Conservation (phyloP, 2,113 vertebrate genomes). For the Salvelinus namaycush region DNA sequence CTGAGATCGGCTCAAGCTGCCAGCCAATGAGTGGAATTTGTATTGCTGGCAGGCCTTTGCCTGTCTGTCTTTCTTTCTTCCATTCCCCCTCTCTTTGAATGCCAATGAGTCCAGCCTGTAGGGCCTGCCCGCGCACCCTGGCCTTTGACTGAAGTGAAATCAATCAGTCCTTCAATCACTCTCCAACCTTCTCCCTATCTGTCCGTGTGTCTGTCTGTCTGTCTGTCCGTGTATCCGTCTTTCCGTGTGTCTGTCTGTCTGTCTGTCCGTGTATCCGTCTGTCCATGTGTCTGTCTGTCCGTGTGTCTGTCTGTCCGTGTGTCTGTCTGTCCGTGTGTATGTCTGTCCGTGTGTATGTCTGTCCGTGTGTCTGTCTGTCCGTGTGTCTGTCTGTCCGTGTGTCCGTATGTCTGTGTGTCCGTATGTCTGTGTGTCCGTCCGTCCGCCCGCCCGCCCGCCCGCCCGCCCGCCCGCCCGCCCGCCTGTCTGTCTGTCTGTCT, state of each 20-base stretch:
- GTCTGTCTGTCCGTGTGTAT: neutral
- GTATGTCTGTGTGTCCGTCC: no score
- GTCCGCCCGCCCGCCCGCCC: no score
- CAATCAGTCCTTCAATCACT: conserved; percentile 69
- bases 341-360: no score
- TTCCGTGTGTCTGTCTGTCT: no score
- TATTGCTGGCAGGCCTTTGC: conserved; percentile 52
- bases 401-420: no score
- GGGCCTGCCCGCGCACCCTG: conserved; percentile 34
- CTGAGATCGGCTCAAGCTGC: conserved; percentile 30
- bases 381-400: neutral
- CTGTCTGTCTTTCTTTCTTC: conserved; percentile 11
- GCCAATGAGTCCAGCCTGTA: conserved; percentile 53
- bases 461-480: no score
- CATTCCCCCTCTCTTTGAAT: conserved; percentile 44
- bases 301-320: neutral
- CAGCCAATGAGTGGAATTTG: conserved; percentile 57
- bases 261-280: no score
- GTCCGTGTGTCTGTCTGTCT: conserved; percentile 17
- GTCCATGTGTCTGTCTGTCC: conserved; percentile 12
- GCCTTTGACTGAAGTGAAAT: conserved; percentile 70
- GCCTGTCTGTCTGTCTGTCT: neutral
- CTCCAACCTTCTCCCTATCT: conserved; percentile 33
- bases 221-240: no score
- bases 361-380: no score